A percentile compares a stretch with the other conserved stretches of the same genome.
Conservation (phyloP, 2,797 vertebrate species). For the Alfaro cultratus region DNA sequence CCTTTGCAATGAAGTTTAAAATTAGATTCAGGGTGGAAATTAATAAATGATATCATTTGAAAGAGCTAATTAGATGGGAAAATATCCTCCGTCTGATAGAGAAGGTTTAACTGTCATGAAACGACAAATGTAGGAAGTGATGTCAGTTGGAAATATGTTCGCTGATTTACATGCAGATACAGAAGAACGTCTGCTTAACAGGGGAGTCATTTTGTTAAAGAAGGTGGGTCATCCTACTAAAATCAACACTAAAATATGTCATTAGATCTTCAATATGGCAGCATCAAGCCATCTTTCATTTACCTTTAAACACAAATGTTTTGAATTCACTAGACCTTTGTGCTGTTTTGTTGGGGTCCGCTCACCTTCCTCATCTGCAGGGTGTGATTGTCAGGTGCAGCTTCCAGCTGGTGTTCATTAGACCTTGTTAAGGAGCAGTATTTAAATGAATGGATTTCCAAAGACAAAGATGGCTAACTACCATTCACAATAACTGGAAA, state of each 20-base stretch:
- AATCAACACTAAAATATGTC: background rate
- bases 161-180: background rate
- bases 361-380: background rate
- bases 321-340: background rate
- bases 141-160: constrained; percentile 1
- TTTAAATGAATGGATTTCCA: too few species aligned
- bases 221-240: background rate
- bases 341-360: background rate
- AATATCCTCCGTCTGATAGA: constrained; percentile 61
- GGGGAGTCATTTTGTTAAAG: background rate
- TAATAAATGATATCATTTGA: constrained; percentile 77
- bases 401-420: background rate
- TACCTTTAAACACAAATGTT: background rate
- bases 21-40: constrained; percentile 80
- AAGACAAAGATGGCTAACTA: background rate
- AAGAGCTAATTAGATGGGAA: constrained; percentile 76
- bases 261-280: background rate
- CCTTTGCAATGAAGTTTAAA: constrained; percentile 81
- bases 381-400: too few species aligned
- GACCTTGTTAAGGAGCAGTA: background rate
- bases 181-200: background rate
- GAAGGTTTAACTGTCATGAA: constrained; percentile 52
- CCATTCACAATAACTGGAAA: background rate
- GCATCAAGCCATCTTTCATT: background rate
- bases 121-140: constrained; percentile 15